Evolutionary conservation across 1,140 invertebrate genomes (phyloP).

Genomic region (Planococcus citri): DNA sequence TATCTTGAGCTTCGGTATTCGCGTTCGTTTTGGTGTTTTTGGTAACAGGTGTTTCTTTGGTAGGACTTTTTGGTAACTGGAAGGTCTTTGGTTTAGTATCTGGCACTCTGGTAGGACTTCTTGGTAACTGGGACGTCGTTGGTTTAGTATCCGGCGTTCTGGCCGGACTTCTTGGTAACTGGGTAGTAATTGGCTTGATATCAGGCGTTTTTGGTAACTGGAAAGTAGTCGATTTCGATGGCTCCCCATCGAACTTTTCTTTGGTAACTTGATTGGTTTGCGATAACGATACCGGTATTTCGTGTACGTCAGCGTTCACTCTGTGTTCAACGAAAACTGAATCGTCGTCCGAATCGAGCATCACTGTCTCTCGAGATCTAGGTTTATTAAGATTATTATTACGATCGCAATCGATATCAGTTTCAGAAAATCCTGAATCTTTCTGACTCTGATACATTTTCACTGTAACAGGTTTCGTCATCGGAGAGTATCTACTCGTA

Average conservation of each 20-base stretch:
- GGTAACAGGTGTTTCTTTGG: not conserved
- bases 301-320: not conserved
- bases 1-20: too few species aligned
- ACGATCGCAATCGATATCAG: not conserved
- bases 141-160: too few species aligned
- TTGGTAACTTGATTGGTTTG: too few species aligned
- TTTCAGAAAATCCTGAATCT: not conserved
- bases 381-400: not conserved
- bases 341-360: not conserved
- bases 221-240: too few species aligned
- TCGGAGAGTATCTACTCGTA: not conserved
- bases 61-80: not conserved
- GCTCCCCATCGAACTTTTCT: too few species aligned
- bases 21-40: too few species aligned
- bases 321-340: not conserved
- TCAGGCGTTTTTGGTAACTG: too few species aligned
- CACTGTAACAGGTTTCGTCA: too few species aligned
- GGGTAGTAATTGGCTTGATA: too few species aligned
- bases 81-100: too few species aligned
- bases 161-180: too few species aligned
- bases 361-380: not conserved
- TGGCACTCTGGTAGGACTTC: not conserved
- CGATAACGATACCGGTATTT: not conserved
- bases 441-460: not conserved
- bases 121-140: too few species aligned